A percentile compares a stretch with the other conserved stretches of the same genome.
phyloP scores from a whole-genome alignment of 2,888 invertebrate species.

The Alentia gelatinosa region DNA sequence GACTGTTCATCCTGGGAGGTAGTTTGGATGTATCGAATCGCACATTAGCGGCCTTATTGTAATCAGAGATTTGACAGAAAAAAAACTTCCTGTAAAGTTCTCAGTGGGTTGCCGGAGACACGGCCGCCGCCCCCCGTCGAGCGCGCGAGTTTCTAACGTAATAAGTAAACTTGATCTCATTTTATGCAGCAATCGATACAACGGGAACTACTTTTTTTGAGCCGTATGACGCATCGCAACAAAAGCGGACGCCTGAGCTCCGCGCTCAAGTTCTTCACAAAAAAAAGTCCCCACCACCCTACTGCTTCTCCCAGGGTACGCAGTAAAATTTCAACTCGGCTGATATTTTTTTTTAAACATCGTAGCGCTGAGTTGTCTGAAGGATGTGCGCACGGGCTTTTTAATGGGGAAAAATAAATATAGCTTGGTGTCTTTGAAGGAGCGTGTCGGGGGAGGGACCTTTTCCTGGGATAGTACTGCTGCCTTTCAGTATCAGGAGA shows the following conservation, averaged over 20 bases:
- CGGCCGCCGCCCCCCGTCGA: too few relatives aligned
- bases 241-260: background rate
- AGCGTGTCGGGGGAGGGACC: background rate
- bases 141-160: background rate
- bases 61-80: background rate
- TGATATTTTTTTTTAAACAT: background rate
- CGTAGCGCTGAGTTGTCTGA: background rate
- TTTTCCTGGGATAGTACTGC: background rate
- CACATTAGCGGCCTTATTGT: constrained; percentile 18
- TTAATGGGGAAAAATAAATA: constrained; percentile 15
- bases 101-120: background rate
- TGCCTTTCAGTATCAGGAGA: background rate
- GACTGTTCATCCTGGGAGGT: background rate
- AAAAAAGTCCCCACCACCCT: background rate
- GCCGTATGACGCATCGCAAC: background rate
- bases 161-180: constrained; percentile 2
- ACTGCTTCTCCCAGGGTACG: background rate
- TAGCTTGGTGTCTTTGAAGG: background rate
- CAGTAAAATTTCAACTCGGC: constrained; percentile 10
- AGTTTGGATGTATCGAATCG: background rate
- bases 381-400: background rate
- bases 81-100: background rate
- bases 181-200: background rate
- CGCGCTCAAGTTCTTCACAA: background rate
- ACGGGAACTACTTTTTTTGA: background rate